A percentile compares a stretch with the other conserved stretches of the same genome.
These are phyloP conservation scores for Nycticorax nycticorax DNA, from an alignment of 2,113 vertebrate species.

Conservation along the genomic window DNA sequence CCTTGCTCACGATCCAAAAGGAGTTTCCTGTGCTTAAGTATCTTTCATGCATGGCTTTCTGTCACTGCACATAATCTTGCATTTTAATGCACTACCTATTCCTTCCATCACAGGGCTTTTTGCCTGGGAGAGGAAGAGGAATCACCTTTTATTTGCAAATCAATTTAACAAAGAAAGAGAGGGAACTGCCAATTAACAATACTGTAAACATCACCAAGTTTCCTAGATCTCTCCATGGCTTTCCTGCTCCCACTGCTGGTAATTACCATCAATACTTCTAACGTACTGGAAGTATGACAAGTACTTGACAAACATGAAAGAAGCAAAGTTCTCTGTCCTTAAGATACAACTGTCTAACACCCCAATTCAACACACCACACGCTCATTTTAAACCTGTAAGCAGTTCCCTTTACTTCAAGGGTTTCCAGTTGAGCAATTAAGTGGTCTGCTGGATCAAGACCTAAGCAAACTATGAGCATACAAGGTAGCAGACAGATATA, in stretches of 20 bases:
- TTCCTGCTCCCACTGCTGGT: not conserved
- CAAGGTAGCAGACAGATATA: not conserved
- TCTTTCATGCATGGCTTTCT: not conserved
- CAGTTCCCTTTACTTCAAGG: not conserved
- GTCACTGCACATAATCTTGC: not conserved
- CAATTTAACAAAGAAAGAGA: conserved; percentile 49
- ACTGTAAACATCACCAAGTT: not conserved
- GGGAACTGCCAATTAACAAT: conserved; percentile 47
- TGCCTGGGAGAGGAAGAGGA: conserved; percentile 30
- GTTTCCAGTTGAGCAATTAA: not conserved
- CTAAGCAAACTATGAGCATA: not conserved
- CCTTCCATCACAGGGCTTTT: conserved; percentile 30
- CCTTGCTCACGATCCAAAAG: not conserved
- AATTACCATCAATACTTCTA: not conserved
- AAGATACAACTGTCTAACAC: not conserved
- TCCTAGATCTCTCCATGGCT: not conserved
- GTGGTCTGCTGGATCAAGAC: conserved; percentile 7
- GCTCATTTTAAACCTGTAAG: not conserved
- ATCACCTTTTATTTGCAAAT: conserved; percentile 57
- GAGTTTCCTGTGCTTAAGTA: not conserved
- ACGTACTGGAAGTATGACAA: not conserved
- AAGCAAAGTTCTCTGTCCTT: not conserved
- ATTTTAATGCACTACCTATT: conserved; percentile 61
- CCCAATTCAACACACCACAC: not conserved
- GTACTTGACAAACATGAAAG: not conserved